Evolutionary conservation across 2,797 vertebrate species (phyloP), one percentile per base, ranked within the genome.

Genomic region (Sebastes flavidus): DNA sequence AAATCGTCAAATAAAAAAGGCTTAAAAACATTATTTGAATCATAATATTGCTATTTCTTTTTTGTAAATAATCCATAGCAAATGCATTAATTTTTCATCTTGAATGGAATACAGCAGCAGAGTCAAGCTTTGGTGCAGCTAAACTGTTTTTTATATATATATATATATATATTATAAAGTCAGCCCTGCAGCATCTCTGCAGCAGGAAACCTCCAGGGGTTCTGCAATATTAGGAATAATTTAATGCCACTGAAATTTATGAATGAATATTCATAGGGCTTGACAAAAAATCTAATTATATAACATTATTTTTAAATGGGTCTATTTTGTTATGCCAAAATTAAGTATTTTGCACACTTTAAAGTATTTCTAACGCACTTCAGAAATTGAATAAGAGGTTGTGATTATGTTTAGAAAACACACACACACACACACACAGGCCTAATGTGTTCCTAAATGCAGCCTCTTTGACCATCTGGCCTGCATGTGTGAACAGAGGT

Each of bases 401-500:
- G 70, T 66, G 6, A 7, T 67, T 65, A 27, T 87, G 70, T 87
- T 86, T 71, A 58, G 69, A 63, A 70, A 81, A 84, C 60, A 81
- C 74, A 76, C 42, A 76, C 42, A 60, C 38, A 81, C 74, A 84
- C 60, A 81, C 74, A 76, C 52, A 60, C 38, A 78, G 71, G 60
- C 70, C 83, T 65, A 72, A 65, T 81, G 70, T 76, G 80, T 77
- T 67, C 87, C 70, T 75, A 36, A 80, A 82, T 38, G 52, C 58
- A 65, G 78, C 4, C 34, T 85, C 24, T 78, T 24, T 30, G 75
- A 70, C 92, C 92, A 91, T 92, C 87, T 94, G 92, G 89, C 73
- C 81, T 71, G 91, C 91, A 90, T 83, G 91, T 91, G 91, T 89
- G 88, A 84, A 16, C 65, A 76, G 90, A 87, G 88, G 89, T 91